A percentile compares a stretch with the other conserved stretches of the same genome.
Evolutionary conservation across 2,113 vertebrate species (phyloP).

Genomic region (Gambusia affinis): DNA sequence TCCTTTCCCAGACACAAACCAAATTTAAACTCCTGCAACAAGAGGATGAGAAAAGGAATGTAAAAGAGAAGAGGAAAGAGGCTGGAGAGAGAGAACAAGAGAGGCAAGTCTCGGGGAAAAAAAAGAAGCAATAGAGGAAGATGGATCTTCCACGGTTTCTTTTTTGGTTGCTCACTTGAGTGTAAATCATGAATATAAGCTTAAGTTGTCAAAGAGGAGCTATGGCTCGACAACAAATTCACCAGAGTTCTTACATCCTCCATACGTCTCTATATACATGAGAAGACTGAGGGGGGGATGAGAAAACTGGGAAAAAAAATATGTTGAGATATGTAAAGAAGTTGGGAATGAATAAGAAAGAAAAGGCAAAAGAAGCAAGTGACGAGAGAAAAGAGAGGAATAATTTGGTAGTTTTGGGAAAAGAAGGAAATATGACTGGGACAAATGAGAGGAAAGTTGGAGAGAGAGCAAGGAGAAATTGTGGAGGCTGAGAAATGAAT

Average conservation of each 20-base stretch:
- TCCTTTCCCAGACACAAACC: conserved; percentile 53
- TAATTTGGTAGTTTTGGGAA: not conserved
- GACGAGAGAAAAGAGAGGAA: not conserved
- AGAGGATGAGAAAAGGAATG: conserved; percentile 17
- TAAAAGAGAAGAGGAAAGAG: not conserved
- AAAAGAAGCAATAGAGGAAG: not conserved
- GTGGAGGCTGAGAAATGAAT: conserved; percentile 27
- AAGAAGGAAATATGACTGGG: not conserved
- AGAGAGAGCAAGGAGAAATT: not conserved
- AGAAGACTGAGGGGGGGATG: not conserved
- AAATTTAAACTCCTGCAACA: conserved; percentile 48
- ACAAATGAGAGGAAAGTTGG: not conserved
- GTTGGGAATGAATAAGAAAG: not conserved
- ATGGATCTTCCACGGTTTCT: conserved; percentile 25
- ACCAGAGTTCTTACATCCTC: conserved; percentile 32
- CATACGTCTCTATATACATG: conserved; percentile 6
- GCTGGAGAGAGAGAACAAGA: not conserved
- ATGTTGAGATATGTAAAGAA: conserved; percentile 7
- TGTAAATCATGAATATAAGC: conserved; percentile 42
- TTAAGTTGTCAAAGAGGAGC: conserved; percentile 41
- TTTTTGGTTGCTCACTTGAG: conserved; percentile 39
- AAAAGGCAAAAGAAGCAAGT: not conserved
- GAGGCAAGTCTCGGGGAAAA: conserved; percentile 11
- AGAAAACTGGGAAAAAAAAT: not conserved
- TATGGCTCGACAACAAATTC: conserved; percentile 26